These are phyloP conservation scores for Tachysurus vachellii DNA, from an alignment of 2,113 vertebrate species.

Conservation along the genomic window DNA sequence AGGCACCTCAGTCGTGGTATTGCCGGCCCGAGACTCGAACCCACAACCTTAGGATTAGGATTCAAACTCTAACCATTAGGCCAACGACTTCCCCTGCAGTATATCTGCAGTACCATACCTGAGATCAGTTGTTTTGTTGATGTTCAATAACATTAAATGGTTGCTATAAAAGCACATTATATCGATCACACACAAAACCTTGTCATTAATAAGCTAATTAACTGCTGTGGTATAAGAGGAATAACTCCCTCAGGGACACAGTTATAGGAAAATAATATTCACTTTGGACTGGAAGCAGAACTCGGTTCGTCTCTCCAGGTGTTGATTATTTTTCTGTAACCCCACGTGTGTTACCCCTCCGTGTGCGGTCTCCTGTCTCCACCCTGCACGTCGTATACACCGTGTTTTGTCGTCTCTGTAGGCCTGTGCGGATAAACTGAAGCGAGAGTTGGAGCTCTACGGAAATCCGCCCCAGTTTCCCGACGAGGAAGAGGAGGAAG, in stretches of 20 bases:
- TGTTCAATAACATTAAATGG: too few relatives aligned
- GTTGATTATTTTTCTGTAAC: neutral
- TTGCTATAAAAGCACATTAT: neutral
- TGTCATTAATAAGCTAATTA: neutral
- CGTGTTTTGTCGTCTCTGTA: constrained; percentile 47
- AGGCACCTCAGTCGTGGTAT: too few relatives aligned
- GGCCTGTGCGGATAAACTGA: constrained; percentile 98
- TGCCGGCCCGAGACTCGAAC: too few relatives aligned
- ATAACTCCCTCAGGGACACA: neutral
- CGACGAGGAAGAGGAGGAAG: constrained; percentile 83
- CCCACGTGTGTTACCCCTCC: neutral
- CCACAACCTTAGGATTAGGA: too few relatives aligned
- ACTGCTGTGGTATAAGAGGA: neutral
- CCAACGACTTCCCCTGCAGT: too few relatives aligned
- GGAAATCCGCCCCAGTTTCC: constrained; percentile 93
- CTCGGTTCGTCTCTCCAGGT: neutral
- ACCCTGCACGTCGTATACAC: neutral
- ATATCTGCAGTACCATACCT: too few relatives aligned
- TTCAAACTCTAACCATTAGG: too few relatives aligned
- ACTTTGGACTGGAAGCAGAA: neutral
- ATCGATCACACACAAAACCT: neutral
- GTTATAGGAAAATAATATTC: neutral
- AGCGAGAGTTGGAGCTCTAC: constrained; percentile 94
- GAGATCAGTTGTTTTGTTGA: too few relatives aligned
- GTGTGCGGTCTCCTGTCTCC: neutral